A percentile compares a stretch with the other conserved stretches of the same genome.
phyloP scores from a whole-genome alignment of 2,888 invertebrate genomes.

The Sicus ferrugineus region DNA sequence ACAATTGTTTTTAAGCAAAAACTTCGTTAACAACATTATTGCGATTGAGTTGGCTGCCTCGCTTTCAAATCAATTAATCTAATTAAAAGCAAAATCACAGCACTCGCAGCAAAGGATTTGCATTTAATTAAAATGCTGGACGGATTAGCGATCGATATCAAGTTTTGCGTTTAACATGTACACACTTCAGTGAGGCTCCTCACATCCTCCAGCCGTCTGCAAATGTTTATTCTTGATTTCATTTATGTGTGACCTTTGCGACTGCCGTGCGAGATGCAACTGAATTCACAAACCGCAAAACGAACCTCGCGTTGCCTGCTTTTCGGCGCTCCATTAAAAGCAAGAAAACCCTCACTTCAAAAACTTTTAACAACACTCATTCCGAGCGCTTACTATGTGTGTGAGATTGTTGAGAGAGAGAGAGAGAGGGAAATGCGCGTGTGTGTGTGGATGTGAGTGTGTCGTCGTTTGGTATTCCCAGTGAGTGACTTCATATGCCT shows the following conservation, averaged over 20 bases:
- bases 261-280: not conserved
- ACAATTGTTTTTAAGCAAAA: constrained; percentile 44
- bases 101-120: too few relatives aligned
- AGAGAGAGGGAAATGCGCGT: too few relatives aligned
- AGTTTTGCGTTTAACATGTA: not conserved
- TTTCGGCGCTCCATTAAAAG: constrained; percentile 1
- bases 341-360: not conserved
- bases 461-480: too few relatives aligned
- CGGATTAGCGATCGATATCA: not conserved
- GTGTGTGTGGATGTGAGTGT: not conserved
- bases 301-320: not conserved
- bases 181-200: not conserved
- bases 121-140: not conserved
- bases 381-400: not conserved
- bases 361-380: not conserved
- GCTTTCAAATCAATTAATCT: too few relatives aligned
- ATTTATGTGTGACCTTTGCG: not conserved
- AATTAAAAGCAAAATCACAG: too few relatives aligned
- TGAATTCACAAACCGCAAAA: not conserved
- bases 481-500: too few relatives aligned
- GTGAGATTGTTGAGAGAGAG: too few relatives aligned
- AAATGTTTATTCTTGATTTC: too few relatives aligned
- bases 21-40: constrained; percentile 53
- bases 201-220: not conserved
- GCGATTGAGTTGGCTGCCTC: too few relatives aligned